Evolutionary conservation across 2,113 vertebrate genomes (phyloP).

Genomic region (Trichechus manatus): DNA sequence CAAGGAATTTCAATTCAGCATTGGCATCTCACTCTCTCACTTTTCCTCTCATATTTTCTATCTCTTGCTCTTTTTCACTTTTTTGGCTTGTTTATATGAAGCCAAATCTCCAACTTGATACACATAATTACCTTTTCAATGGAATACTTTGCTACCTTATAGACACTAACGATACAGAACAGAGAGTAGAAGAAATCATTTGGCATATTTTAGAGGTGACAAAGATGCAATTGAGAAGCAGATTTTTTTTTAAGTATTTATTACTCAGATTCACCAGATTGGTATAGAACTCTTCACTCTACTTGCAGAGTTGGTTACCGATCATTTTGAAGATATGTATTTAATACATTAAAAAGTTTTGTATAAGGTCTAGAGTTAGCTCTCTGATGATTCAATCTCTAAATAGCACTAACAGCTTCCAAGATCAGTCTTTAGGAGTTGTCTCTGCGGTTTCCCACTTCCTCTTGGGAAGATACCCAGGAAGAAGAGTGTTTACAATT

Average conservation of each 20-base stretch:
- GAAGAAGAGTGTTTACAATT: not conserved
- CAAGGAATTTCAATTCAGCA: not conserved
- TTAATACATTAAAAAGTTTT: not conserved
- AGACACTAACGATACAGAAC: not conserved
- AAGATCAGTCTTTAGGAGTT: not conserved
- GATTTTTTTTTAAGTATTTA: not conserved
- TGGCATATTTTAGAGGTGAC: conserved; percentile 1
- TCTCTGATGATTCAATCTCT: not conserved
- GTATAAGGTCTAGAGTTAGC: not conserved
- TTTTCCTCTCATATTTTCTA: not conserved
- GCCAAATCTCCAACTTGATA: not conserved
- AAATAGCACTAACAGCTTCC: not conserved
- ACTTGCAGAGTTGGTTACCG: not conserved
- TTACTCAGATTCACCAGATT: not conserved
- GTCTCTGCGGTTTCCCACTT: not conserved
- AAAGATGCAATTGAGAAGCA: not conserved
- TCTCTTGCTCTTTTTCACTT: not conserved
- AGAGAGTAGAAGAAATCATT: not conserved
- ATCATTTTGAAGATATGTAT: not conserved
- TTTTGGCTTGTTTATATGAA: not conserved
- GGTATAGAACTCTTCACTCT: not conserved
- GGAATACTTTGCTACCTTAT: conserved; percentile 14
- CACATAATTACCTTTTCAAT: not conserved
- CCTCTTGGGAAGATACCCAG: not conserved
- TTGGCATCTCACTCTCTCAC: not conserved